Base-by-base conservation (phyloP, 2,888 invertebrate genomes). In the Lasioglossum malachurum region DNA sequence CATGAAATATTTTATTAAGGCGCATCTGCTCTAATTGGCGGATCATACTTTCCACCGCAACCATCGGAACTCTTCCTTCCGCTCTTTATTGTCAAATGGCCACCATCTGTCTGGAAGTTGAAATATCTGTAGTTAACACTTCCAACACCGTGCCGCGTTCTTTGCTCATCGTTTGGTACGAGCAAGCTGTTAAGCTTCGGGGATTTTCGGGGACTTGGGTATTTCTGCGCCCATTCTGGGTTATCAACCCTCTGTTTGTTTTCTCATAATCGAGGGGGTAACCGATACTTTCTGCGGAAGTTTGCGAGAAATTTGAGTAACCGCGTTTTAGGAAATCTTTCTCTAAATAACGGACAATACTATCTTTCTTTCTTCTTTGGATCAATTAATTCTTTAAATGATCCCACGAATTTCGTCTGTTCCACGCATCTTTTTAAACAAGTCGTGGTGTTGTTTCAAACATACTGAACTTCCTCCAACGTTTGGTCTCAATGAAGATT, bases 201-300 rank as follows among this genome's bases (percentile, higher is more conserved):
- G 90, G 88, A 91, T 93, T 89, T 87, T 83, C 79, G 53, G 79
- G 88, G 89, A 86, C 90, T 91, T 90, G 89, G 19, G 89, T 91
- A 91, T 92, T 92, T 91, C 87, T 80, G 85, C 71, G 46, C 60
- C 31, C 78, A 69, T 44, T 83, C 49, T 41, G 16, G 49, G 60
- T 67, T 85, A 71, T 74, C 86, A 86, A 81, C 88, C 89, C 86
- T 87, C 81, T 91, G 88, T 92, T 90, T 90, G 81, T n/a, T 78
- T 78, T 85, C 80, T 53, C 31, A 38, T 73, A 83, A 83, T 23
- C 14, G 69, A 80, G 49, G 38, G 78, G 35, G 78, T 81, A 44
- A 57, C 71, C 64, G 69, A 84, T 81, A 77, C 75, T 80, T 78
- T 60, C 46, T 44, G 44, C 3, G 3, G 38, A 60, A 44, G 64